Conservation (phyloP, 2,888 invertebrate genomes). For the Drosophila borealis region DNA sequence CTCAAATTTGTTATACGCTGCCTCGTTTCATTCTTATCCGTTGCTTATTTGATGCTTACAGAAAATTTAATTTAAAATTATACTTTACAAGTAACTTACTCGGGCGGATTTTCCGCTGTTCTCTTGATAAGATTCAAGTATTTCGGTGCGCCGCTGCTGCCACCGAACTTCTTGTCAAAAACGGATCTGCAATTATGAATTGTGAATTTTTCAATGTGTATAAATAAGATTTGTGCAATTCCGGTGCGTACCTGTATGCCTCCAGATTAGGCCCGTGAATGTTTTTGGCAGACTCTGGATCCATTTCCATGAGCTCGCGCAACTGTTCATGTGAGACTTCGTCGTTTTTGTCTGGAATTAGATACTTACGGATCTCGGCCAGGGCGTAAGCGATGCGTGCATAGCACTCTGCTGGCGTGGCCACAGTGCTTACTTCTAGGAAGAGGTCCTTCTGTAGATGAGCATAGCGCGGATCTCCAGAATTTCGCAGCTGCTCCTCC, state of each 20-base stretch:
- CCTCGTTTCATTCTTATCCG: constrained; percentile 18
- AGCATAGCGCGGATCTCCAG: constrained; percentile 94
- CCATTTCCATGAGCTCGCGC: constrained; percentile 77
- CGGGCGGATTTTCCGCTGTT: constrained; percentile 75
- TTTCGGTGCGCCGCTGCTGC: constrained; percentile 64
- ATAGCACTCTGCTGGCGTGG: constrained; percentile 94
- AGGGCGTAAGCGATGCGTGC: constrained; percentile 86
- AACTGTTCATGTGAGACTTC: constrained; percentile 78
- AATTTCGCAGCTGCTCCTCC: constrained; percentile 92
- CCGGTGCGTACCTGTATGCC: constrained; percentile 60
- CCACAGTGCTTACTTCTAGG: constrained; percentile 93
- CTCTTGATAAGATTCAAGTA: constrained; percentile 76
- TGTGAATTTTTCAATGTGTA: neutral
- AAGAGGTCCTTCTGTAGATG: constrained; percentile 95
- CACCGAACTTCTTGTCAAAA: constrained; percentile 71
- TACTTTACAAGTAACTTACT: constrained; percentile 79
- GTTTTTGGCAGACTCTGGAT: constrained; percentile 72
- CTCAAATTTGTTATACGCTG: constrained; percentile 27
- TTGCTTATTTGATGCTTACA: constrained; percentile 26
- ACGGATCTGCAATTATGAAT: constrained; percentile 63
- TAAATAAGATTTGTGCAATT: neutral
- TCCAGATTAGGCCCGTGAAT: constrained; percentile 72
- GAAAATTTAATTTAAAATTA: constrained; percentile 61
- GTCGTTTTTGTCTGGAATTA: constrained; percentile 81
- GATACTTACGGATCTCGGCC: constrained; percentile 80